Evolutionary conservation across 2,888 invertebrate genomes (phyloP).

Genomic region (Lasiommata megera): DNA sequence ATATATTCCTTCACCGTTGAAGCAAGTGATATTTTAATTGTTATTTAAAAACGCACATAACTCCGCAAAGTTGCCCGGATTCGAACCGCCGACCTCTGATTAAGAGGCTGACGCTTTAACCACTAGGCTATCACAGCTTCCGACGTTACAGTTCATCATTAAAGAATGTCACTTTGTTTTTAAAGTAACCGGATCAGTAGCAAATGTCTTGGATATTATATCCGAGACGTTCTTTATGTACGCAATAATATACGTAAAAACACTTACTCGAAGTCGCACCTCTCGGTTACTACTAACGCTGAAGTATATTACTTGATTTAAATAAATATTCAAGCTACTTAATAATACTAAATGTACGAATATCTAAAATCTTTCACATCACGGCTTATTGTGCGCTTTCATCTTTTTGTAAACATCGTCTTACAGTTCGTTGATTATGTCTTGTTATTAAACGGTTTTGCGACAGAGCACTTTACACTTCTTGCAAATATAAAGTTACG

Average conservation of each 20-base stretch:
- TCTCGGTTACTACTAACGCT: neutral
- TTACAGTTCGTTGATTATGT: neutral
- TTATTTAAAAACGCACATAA: too few relatives aligned
- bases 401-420: neutral
- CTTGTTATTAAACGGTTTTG: neutral
- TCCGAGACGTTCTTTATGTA: too few relatives aligned
- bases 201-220: too few relatives aligned
- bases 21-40: too few relatives aligned
- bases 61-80: too few relatives aligned
- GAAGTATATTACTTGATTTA: neutral
- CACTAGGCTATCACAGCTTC: too few relatives aligned
- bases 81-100: too few relatives aligned
- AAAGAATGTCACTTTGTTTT: too few relatives aligned
- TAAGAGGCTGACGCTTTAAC: too few relatives aligned
- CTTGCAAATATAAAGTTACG: neutral
- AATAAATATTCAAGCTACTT: neutral
- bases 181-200: too few relatives aligned
- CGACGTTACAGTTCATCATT: too few relatives aligned
- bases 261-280: neutral
- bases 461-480: neutral
- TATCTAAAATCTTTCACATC: neutral
- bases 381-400: neutral
- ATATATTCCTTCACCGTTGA: too few relatives aligned
- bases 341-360: neutral
- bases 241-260: neutral